These are phyloP conservation scores for Lepeophtheirus salmonis DNA, from an alignment of 1,140 invertebrate genomes.

Conservation along the genomic window DNA sequence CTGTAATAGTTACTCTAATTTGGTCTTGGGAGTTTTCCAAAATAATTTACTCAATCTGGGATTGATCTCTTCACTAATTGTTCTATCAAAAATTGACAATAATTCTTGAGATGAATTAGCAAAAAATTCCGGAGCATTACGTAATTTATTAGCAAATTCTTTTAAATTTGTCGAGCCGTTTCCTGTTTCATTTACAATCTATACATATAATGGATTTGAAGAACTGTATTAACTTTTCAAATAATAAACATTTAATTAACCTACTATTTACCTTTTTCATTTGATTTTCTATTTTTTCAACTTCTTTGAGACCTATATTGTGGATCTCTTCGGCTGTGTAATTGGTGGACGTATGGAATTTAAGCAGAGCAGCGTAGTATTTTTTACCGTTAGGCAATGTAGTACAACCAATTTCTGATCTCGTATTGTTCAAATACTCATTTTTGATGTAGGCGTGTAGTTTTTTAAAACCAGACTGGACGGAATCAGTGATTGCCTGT, in stretches of 20 bases:
- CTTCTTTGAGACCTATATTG: slow-evolving; percentile 27
- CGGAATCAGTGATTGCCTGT: background rate
- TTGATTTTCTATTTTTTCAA: slow-evolving; percentile 27
- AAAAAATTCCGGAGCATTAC: background rate
- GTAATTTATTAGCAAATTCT: background rate
- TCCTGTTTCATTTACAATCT: background rate
- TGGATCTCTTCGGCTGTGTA: slow-evolving; percentile 28
- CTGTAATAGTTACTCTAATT: background rate
- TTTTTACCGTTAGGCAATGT: slow-evolving; percentile 25
- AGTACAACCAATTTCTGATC: slow-evolving; percentile 25
- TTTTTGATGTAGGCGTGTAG: slow-evolving; percentile 22
- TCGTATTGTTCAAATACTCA: slow-evolving; percentile 24
- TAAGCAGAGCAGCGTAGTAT: slow-evolving; percentile 27
- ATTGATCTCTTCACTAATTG: background rate
- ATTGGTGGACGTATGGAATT: slow-evolving; percentile 27
- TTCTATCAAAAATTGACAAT: background rate
- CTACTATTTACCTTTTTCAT: slow-evolving; percentile 27
- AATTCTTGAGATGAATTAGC: background rate
- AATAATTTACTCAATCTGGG: background rate
- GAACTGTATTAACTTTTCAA: background rate
- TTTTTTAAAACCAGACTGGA: slow-evolving; percentile 13
- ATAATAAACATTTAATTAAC: background rate
- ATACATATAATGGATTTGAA: background rate
- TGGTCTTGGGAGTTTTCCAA: background rate
- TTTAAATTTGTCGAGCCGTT: background rate